Evolutionary conservation across 2,113 vertebrate genomes (phyloP), one percentile per base, ranked within the genome.

Genomic region (Anguilla japonica): DNA sequence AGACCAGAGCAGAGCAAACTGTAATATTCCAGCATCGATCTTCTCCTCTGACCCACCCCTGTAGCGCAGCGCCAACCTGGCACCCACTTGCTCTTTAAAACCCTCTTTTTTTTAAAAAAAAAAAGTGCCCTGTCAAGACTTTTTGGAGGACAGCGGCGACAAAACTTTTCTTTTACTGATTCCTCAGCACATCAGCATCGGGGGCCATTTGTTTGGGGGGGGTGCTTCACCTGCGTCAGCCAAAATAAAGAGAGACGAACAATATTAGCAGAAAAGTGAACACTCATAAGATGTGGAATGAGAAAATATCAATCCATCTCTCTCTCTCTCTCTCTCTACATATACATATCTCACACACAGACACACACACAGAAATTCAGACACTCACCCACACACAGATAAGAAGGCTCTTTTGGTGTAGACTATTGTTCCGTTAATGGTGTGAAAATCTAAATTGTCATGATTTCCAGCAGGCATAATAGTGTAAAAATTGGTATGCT

Each of bases 81-180:
- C 81, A 86, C 81, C 84, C 78, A 16, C 63, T 87, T 41, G 26
- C 63, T 82, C 88, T 40, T 82, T 87, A 85, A 81, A 60, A 16
- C 15, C 29, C 43, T 46, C 85, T 89, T 87, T 88, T 67, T 34
- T 34, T 34, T 34, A 34, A 34, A 34, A 34, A 34, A 34, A 34
- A 46, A 87, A 88, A 88, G 79, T 87, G 88, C 90, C 50, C 57
- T 75, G 87, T 92, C 91, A 89, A 91, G 89, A 85, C 40, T 84
- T 84, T 88, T 57, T 90, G 89, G 92, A 93, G 91, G 90, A 91
- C 89, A 86, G 84, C 79, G 29, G 75, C 60, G 87, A 84, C 86
- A 88, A n/a, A 18, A 85, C 87, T 81, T 81, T 56, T 81, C 67
- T 22, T 22, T 46, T 71, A 83, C 26, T 60, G 86, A 88, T 87